Evolutionary conservation across 2,888 invertebrate genomes (phyloP).

Genomic region (Drosophila demipolita): DNA sequence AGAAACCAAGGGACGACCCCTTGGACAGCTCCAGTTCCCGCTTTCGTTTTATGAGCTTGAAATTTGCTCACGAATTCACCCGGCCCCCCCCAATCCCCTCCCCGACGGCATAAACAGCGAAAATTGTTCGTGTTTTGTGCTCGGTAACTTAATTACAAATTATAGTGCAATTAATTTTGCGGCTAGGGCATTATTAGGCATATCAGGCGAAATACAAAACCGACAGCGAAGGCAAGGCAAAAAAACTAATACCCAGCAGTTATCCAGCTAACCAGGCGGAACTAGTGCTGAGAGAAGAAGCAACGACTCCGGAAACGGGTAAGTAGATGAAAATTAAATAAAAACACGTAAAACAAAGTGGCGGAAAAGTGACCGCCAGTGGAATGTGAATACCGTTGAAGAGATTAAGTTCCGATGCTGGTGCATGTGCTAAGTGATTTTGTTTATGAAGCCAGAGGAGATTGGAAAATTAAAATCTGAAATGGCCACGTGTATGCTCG

Average conservation of each 20-base stretch:
- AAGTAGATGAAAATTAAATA: slow-evolving; percentile 71
- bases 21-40: slow-evolving; percentile 33
- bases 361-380: slow-evolving; percentile 50
- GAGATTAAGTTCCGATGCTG: slow-evolving; percentile 26
- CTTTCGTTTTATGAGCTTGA: slow-evolving; percentile 54
- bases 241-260: slow-evolving; percentile 27
- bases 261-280: slow-evolving; percentile 11
- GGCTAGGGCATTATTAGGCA: slow-evolving; percentile 76
- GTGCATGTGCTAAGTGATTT: slow-evolving; percentile 18
- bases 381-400: slow-evolving; percentile 26
- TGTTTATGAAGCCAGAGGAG: slow-evolving; percentile 2
- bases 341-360: slow-evolving; percentile 49
- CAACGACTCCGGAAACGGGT: slow-evolving; percentile 30
- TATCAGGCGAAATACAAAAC: slow-evolving; percentile 69
- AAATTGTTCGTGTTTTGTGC: slow-evolving; percentile 52
- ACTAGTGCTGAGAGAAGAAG: neutral
- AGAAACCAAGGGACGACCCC: slow-evolving; percentile 28
- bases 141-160: slow-evolving; percentile 82
- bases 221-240: slow-evolving; percentile 37
- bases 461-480: slow-evolving; percentile 86
- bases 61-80: slow-evolving; percentile 32
- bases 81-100: neutral
- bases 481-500: slow-evolving; percentile 99
- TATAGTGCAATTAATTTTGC: slow-evolving; percentile 83
- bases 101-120: neutral